Evolutionary conservation across 2,888 invertebrate species (phyloP).

Genomic region (Lordiphosa andalusiaca): DNA sequence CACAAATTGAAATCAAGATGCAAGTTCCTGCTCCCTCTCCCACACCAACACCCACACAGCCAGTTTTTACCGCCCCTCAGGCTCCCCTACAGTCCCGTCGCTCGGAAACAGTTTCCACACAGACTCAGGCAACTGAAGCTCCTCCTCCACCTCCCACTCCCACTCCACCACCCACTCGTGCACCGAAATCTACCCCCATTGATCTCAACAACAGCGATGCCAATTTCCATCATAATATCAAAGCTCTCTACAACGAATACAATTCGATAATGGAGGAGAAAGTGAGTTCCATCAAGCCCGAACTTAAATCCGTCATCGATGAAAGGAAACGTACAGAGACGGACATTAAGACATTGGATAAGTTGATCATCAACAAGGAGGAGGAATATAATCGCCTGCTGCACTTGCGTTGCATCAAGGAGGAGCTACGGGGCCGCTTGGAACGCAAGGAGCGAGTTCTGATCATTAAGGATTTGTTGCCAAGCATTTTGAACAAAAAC

Average conservation of each 20-base stretch:
- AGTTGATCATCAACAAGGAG: conserved; percentile 89
- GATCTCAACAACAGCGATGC: conserved; percentile 55
- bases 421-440: conserved; percentile 88
- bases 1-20: conserved; percentile 1
- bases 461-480: conserved; percentile 67
- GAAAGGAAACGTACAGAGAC: conserved; percentile 85
- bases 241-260: conserved; percentile 58
- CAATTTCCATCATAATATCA: conserved; percentile 67
- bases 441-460: conserved; percentile 86
- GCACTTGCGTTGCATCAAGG: conserved; percentile 90
- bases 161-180: neutral
- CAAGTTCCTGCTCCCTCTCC: neutral
- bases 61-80: conserved; percentile 16
- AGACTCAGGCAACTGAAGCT: conserved; percentile 21
- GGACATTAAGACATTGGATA: conserved; percentile 87
- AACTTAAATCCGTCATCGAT: conserved; percentile 83
- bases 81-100: conserved; percentile 26
- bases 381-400: conserved; percentile 92
- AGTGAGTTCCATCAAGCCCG: conserved; percentile 83
- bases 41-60: neutral
- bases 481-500: conserved; percentile 36
- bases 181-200: conserved; percentile 16
- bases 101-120: conserved; percentile 30
- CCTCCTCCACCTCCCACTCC: neutral
- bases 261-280: conserved; percentile 62